Percentiles rank a stretch among this genome's conserved stretches.
These are phyloP conservation scores for Beris chalybata DNA, from an alignment of 2,888 invertebrate species.

Conservation along the genomic window DNA sequence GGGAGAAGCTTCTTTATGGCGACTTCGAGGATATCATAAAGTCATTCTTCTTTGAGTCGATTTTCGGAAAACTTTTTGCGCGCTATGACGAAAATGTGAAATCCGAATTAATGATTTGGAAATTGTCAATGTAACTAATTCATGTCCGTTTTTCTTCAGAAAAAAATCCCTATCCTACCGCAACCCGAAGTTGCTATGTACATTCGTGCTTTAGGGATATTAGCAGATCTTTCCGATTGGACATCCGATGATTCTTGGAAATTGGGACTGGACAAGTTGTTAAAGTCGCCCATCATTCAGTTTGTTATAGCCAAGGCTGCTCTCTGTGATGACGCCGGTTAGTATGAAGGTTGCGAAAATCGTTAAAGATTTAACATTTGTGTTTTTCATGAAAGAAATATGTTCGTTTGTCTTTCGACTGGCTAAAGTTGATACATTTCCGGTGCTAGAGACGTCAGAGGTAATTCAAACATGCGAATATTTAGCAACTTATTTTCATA, in stretches of 20 bases:
- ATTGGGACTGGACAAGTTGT: slow-evolving; percentile 14
- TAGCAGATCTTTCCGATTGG: slow-evolving; percentile 8
- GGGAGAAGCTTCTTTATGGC: neutral
- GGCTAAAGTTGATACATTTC: slow-evolving; percentile 31
- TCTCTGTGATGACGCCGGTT: slow-evolving; percentile 31
- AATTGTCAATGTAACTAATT: neutral
- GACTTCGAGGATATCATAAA: slow-evolving; percentile 11
- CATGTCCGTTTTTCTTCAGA: neutral
- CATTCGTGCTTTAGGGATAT: slow-evolving; percentile 21
- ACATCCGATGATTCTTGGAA: slow-evolving; percentile 15
- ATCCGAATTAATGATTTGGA: neutral
- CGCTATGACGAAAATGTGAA: slow-evolving; percentile 11
- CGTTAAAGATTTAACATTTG: neutral
- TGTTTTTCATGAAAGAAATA: slow-evolving; percentile 24
- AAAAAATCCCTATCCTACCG: neutral
- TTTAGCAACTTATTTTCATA: no score
- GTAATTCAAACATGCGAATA: slow-evolving; percentile 2
- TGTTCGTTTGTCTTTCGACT: slow-evolving; percentile 32
- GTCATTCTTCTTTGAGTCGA: slow-evolving; percentile 23
- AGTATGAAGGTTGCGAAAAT: neutral
- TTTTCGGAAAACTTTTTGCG: slow-evolving; percentile 22
- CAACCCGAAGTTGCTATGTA: slow-evolving; percentile 27
- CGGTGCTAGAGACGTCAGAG: slow-evolving; percentile 28
- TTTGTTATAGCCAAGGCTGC: slow-evolving; percentile 33
- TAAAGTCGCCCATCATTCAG: slow-evolving; percentile 28